These are phyloP conservation scores for Albula glossodonta DNA, from an alignment of 2,113 vertebrate genomes.

Conservation along the genomic window DNA sequence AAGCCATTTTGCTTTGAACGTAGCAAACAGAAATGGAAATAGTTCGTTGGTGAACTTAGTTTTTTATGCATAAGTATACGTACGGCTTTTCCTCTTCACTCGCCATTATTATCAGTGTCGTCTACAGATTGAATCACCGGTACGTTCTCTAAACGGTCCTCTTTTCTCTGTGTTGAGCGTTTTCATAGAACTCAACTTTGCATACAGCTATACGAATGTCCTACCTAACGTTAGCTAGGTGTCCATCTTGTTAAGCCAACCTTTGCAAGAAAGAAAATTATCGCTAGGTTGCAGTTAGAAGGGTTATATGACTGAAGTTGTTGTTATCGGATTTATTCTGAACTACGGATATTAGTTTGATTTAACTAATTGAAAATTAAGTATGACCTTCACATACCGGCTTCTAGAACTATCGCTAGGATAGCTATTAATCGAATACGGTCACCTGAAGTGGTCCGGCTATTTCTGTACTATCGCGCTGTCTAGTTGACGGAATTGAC, in stretches of 20 bases:
- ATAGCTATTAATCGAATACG: too few species aligned
- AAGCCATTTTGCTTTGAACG: slow-evolving; percentile 25
- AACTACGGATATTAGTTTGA: background rate
- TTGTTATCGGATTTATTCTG: background rate
- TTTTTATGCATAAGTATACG: background rate
- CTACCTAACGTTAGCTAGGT: background rate
- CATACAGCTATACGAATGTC: too few species aligned
- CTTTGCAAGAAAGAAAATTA: background rate
- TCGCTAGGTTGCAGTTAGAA: background rate
- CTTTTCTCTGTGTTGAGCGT: too few species aligned
- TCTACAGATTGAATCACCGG: background rate
- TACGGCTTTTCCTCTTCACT: background rate
- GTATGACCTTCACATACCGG: background rate
- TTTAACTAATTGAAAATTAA: background rate
- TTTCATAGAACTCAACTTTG: too few species aligned
- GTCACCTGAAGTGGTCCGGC: too few species aligned
- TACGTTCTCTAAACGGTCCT: background rate
- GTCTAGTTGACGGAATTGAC: too few species aligned
- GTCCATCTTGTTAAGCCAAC: background rate
- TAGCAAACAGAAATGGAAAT: background rate
- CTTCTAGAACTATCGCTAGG: too few species aligned
- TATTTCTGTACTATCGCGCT: too few species aligned
- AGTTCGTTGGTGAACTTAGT: background rate
- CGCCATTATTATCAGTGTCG: background rate
- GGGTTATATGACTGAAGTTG: background rate